phyloP scores from a whole-genome alignment of 2,797 vertebrate species.

The Borostomias antarcticus region DNA sequence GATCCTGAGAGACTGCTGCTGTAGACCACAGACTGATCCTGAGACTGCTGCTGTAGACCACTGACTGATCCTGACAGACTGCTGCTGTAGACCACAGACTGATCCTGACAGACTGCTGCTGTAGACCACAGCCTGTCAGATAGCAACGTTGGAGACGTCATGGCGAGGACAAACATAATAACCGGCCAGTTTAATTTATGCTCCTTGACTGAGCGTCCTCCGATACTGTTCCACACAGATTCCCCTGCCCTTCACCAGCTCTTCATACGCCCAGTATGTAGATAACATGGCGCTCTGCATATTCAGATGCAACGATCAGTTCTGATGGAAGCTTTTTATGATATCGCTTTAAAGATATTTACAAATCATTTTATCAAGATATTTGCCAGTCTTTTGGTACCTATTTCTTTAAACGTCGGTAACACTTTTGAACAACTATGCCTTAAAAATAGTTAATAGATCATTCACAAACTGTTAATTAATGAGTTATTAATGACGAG shows the following conservation, averaged over 20 bases:
- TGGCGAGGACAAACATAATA: constrained; percentile 10
- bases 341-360: too few relatives aligned
- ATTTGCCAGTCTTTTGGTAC: too few relatives aligned
- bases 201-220: constrained; percentile 18
- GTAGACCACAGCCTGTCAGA: background rate
- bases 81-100: background rate
- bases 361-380: constrained; percentile 10
- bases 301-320: background rate
- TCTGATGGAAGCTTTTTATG: background rate
- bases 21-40: background rate
- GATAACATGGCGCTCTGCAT: constrained; percentile 15
- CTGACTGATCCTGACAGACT: too few relatives aligned
- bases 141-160: background rate
- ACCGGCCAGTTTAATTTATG: background rate
- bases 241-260: constrained; percentile 1
- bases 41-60: too few relatives aligned
- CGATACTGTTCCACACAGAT: constrained; percentile 14
- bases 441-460: too few relatives aligned
- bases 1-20: too few relatives aligned
- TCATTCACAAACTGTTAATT: too few relatives aligned
- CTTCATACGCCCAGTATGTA: background rate
- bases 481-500: too few relatives aligned
- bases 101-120: too few relatives aligned
- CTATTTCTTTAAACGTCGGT: background rate
- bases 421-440: too few relatives aligned